A percentile compares a stretch with the other conserved stretches of the same genome.
phyloP scores from a whole-genome alignment of 1,140 invertebrate genomes.

The Ruditapes philippinarum region DNA sequence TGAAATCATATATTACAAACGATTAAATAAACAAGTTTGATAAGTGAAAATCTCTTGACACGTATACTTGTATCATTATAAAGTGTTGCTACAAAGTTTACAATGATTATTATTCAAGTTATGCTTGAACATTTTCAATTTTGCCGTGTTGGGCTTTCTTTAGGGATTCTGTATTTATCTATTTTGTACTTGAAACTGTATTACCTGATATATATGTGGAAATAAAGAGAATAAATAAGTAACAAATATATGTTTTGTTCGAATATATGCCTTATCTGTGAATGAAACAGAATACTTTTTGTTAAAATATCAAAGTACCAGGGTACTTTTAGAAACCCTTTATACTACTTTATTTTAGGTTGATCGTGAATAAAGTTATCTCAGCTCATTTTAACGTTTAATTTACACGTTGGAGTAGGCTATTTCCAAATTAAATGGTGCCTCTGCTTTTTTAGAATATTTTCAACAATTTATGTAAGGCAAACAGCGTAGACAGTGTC shows the following conservation, averaged over 20 bases:
- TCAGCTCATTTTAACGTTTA: background rate
- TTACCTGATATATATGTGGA: slow-evolving; percentile 1
- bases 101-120: slow-evolving; percentile 35
- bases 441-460: slow-evolving; percentile 13
- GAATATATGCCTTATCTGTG: slow-evolving; percentile 30
- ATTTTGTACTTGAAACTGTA: background rate
- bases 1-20: slow-evolving; percentile 10
- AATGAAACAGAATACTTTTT: slow-evolving; percentile 25
- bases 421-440: slow-evolving; percentile 34
- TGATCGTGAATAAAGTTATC: background rate
- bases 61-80: slow-evolving; percentile 30
- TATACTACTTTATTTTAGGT: slow-evolving; percentile 5
- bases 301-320: slow-evolving; percentile 10
- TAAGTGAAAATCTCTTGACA: slow-evolving; percentile 27
- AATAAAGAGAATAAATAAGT: slow-evolving; percentile 18
- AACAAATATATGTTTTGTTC: background rate
- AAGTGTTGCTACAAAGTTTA: slow-evolving; percentile 25
- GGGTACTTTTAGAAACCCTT: background rate
- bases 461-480: slow-evolving; percentile 34
- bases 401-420: slow-evolving; percentile 1
- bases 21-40: slow-evolving; percentile 30
- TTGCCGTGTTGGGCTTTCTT: too few relatives aligned
- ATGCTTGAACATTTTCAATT: too few relatives aligned
- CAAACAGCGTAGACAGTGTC: slow-evolving; percentile 21
- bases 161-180: too few relatives aligned